Base-by-base conservation (phyloP, 2,888 invertebrate genomes). In the Arctia plantaginis region DNA sequence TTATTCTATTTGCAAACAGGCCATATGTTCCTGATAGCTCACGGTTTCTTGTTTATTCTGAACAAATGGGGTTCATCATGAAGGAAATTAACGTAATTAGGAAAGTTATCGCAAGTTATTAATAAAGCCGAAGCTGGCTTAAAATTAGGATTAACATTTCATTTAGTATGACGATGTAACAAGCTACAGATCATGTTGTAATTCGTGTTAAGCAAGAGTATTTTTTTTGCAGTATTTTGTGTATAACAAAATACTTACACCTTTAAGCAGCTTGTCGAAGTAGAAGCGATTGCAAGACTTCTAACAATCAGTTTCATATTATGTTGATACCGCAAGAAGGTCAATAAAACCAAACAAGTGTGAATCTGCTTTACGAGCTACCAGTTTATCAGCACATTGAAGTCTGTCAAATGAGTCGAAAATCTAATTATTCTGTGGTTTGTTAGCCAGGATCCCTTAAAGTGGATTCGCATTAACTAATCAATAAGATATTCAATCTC, bases 31-130 rank as follows among this genome's bases (percentile, higher is more conserved):
- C 47, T 47, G 67, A 33, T 67, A 44, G 33, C 3, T 23, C 23
- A 13, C 47, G 47, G 30, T 67, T 12, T 67, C 12, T 67, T 67
- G 12, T 67, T 67, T 15, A 67, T 44, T 67, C 1, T 41, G 41
- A 68, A 77, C 69, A 81, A 72, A 68, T 76, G 75, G 75, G 62
- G 69, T 77, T 73, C 73, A 69, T 74, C 59, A 73, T 23, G 69
- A 66, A 77, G 68, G 1, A 79, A 81, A 83, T 83, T 74, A 82
- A 74, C 13, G 76, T 81, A 75, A 82, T 82, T 77, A 82, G 55
- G 73, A 74, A 81, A 81, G 74, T 74, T 66, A 71, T 69, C 23
- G 64, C 65, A 72, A 62, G 47, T 73, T 69, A 69, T 51, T 69
- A 79, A 81, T 77, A 66, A 41, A 75, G 73, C 66, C 30, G 44